A percentile compares a stretch with the other conserved stretches of the same genome.
Evolutionary conservation across 1,140 invertebrate genomes (phyloP).

Genomic region (Saxidomus purpurata): DNA sequence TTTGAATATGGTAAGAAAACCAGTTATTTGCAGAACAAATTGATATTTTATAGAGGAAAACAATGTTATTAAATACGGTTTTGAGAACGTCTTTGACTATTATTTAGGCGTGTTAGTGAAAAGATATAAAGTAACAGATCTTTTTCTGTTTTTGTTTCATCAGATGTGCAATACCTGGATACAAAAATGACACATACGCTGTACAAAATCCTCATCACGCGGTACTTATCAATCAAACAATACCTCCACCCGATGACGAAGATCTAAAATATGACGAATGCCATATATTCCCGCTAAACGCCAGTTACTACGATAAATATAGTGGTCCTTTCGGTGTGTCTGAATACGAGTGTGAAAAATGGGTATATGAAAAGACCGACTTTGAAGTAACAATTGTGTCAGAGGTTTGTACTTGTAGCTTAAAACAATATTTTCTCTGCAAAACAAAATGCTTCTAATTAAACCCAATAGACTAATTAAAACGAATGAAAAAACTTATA

Average conservation of each 20-base stretch:
- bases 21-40: no score
- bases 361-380: conserved; percentile 64
- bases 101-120: no score
- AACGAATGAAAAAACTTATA: no score
- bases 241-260: conserved; percentile 10
- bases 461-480: no score
- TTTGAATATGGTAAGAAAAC: no score
- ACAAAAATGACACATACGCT: conserved; percentile 52
- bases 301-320: conserved; percentile 9
- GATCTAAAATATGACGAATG: conserved; percentile 46
- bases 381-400: conserved; percentile 60
- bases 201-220: conserved; percentile 36
- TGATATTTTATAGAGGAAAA: no score
- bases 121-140: no score
- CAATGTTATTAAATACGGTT: no score
- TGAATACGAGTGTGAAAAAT: neutral
- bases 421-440: no score
- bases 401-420: no score
- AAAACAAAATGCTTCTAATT: no score
- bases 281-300: neutral
- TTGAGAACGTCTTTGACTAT: no score
- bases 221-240: conserved; percentile 53
- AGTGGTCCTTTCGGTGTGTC: conserved; percentile 12
- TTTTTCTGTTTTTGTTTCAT: neutral
- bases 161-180: conserved; percentile 50